Base-by-base conservation (phyloP, 2,888 invertebrate genomes). In the Heliconius ismenius region DNA sequence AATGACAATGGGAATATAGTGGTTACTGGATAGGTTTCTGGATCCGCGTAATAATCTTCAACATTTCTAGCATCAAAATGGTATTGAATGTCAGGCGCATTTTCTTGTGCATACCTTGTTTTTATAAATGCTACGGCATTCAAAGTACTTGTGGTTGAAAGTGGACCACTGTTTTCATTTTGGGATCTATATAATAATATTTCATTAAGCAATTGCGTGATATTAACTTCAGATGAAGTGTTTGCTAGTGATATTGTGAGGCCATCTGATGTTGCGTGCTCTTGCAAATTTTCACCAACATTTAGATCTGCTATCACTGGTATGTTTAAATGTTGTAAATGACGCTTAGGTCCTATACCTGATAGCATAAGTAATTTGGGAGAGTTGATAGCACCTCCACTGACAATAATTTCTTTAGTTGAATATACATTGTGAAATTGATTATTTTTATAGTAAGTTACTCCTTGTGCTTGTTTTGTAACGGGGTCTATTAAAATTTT, bases 251-350 rank as follows among this genome's bases (percentile, higher is more conserved):
- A 80, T 69, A 93, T 70, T 60, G 87, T 82, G 2, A 96, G 88
- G 1, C 95, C 95, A 82, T 95, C 95, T 9, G 95, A 94, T 0
- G 97, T 96, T 0, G 96, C 94, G 84, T 97, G 97, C 83, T 97
- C 96, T 84, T 97, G 97, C 2, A 97, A 90, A 87, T 97, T 97
- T 81, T 95, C 90, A 0, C 97, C 97, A 0, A 97, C 97, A 65
- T 95, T 95, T 74, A 97, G 90, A 88, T 97, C 95, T 69, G 90
- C 86, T 3, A 94, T 88, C 43, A 93, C 96, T 77, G 43, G 43
- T 43, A 43, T 43, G 15, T 15, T 43, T 43, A 43, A 43, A 43
- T 43, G 15, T 43, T 15, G 15, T 43, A 43, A 43, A 43, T 54
- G 54, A 21, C 54, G 21, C 21, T 54, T 54, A 54, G 21, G 54